A percentile compares a stretch with the other conserved stretches of the same genome.
Evolutionary conservation across 2,888 invertebrate species (phyloP).

Genomic region (Augiades crinisus): DNA sequence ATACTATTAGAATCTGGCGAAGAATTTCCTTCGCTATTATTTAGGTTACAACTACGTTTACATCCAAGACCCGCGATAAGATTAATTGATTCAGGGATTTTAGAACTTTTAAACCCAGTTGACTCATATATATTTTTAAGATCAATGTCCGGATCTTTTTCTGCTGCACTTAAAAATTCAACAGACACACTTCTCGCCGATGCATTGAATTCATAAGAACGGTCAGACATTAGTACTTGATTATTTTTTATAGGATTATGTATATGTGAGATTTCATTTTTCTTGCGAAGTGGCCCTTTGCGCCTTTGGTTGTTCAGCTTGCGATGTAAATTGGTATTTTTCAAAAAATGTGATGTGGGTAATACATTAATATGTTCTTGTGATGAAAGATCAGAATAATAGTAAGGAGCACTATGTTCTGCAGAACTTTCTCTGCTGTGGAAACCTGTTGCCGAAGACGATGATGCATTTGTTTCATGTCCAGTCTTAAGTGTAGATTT

Average conservation of each 20-base stretch:
- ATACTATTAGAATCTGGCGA: constrained; percentile 48
- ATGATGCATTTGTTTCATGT: constrained; percentile 56
- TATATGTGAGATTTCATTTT: constrained; percentile 86
- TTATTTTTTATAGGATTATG: constrained; percentile 85
- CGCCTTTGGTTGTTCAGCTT: constrained; percentile 89
- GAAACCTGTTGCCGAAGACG: constrained; percentile 69
- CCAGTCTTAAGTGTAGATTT: constrained; percentile 55
- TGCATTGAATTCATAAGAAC: constrained; percentile 76
- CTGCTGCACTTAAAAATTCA: constrained; percentile 84
- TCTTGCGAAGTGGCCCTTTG: constrained; percentile 80
- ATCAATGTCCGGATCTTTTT: constrained; percentile 85
- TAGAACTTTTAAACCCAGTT: constrained; percentile 81
- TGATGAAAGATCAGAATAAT: constrained; percentile 89
- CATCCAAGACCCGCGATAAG: constrained; percentile 71
- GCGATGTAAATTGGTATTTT: constrained; percentile 74
- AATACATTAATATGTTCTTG: constrained; percentile 74
- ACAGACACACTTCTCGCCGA: constrained; percentile 84
- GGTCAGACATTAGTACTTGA: constrained; percentile 54
- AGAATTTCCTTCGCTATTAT: constrained; percentile 47
- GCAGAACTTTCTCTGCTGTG: constrained; percentile 84
- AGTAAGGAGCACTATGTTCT: constrained; percentile 90
- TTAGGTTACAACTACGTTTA: constrained; percentile 60
- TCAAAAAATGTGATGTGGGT: constrained; percentile 68
- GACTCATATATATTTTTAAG: constrained; percentile 88
- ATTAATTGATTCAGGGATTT: constrained; percentile 77